Evolutionary conservation across 2,113 vertebrate genomes (phyloP), one percentile per base, ranked within the genome.

Genomic region (Beaufortia kweichowensis): DNA sequence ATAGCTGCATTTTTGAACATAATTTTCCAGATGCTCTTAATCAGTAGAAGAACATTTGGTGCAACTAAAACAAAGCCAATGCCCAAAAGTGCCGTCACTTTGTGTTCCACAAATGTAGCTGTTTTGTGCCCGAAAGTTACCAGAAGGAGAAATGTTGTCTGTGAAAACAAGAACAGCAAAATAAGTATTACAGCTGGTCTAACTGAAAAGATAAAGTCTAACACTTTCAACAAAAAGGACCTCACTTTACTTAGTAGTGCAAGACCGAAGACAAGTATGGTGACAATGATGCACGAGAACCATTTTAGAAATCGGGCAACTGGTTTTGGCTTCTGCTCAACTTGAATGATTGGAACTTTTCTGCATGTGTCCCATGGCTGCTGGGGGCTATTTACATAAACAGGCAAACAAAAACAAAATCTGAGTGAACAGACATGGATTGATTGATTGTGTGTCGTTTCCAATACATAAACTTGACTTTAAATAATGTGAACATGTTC

Each of bases 211-310:
- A 15, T n/a, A 29, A 69, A 55, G 15, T 23, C 46, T 53, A 23
- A 69, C 23, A 28, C 11, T 17, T 9, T 53, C 2, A 53, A 60
- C 8, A 39, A 39, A 56, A 64, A 50, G 35, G 41, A 65, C 28
- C 35, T 33, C 75, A 86, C 90, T 88, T 91, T 90, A 82, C 90
- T 91, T 1, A 90, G 86, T 0, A 91, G 11, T 0, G 87, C 88
- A 17, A 81, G 29, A 23, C 71, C 82, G 69, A 91, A 89, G 15
- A 89, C 88, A 3, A 84, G 6, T 3, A 86, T 0, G 4, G 46
- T 59, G 2, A 86, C 76, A 1, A 77, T 0, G 29, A 5, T 48
- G 10, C 88, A 72, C 15, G 29, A 9, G 5, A 90, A 14, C 21
- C 79, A 67, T 63, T 78, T 83, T 0, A 90, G n/a, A 0, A 88